Evolutionary conservation across 1,140 invertebrate species (phyloP).

Genomic region (Belonocnema kinseyi): DNA sequence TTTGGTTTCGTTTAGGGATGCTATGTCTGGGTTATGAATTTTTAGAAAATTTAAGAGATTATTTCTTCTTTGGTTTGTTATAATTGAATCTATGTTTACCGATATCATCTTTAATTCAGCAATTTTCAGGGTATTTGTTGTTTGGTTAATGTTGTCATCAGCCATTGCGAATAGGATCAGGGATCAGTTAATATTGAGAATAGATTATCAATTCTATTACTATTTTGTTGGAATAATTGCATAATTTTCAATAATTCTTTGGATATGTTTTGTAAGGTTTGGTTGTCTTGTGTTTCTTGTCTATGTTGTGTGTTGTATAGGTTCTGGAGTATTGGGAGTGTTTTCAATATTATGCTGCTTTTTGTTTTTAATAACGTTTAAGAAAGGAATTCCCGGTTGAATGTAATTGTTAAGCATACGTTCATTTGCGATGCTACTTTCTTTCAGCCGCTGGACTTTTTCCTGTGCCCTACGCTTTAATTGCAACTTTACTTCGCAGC

Average conservation of each 20-base stretch:
- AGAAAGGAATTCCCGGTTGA: too few relatives aligned
- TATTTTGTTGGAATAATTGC: too few relatives aligned
- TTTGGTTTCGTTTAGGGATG: conserved; percentile 37
- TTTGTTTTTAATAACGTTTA: neutral
- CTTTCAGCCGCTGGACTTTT: too few relatives aligned
- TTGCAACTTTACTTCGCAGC: conserved; percentile 23
- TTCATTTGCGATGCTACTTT: too few relatives aligned
- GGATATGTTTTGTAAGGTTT: too few relatives aligned
- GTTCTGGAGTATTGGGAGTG: too few relatives aligned
- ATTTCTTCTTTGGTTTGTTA: conserved; percentile 35
- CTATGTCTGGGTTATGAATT: conserved; percentile 34
- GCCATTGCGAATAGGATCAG: neutral
- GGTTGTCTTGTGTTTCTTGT: too few relatives aligned
- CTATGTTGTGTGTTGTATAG: too few relatives aligned
- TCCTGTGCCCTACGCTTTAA: neutral
- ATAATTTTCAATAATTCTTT: too few relatives aligned
- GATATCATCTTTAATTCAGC: conserved; percentile 35
- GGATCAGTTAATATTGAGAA: neutral
- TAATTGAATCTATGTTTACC: conserved; percentile 36
- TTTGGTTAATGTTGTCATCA: neutral
- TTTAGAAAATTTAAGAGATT: conserved; percentile 24
- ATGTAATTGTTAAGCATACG: too few relatives aligned
- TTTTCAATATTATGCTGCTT: neutral
- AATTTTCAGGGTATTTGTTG: neutral
- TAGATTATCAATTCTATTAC: neutral